phyloP scores from a whole-genome alignment of 2,888 invertebrate genomes.

The Drosophila anceps region DNA sequence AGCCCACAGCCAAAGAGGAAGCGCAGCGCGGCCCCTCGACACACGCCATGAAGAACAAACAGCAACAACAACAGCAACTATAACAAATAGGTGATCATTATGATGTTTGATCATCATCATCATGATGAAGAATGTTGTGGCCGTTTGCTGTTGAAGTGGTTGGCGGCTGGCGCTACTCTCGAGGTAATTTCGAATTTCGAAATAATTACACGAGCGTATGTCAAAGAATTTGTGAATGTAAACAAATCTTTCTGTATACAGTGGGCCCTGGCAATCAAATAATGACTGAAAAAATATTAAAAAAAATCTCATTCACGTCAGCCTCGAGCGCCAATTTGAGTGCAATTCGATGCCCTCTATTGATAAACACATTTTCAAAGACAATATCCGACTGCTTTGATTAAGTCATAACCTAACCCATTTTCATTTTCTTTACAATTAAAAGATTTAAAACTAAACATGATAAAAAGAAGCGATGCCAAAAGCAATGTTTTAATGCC shows the following conservation, averaged over 20 bases:
- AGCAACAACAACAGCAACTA: slow-evolving; percentile 13
- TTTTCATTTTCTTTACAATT: too few species aligned
- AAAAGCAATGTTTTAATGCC: too few species aligned
- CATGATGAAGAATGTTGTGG: slow-evolving; percentile 15
- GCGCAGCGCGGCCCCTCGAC: slow-evolving; percentile 58
- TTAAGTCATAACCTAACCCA: too few species aligned
- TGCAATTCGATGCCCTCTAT: slow-evolving; percentile 15
- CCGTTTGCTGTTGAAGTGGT: slow-evolving; percentile 39
- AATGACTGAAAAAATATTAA: slow-evolving; percentile 19
- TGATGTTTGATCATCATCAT: slow-evolving; percentile 44
- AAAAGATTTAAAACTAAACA: too few species aligned
- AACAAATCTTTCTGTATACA: slow-evolving; percentile 46
- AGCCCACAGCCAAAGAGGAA: slow-evolving; percentile 76
- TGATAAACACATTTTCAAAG: slow-evolving; percentile 6
- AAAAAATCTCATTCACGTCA: slow-evolving; percentile 14
- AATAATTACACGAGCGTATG: slow-evolving; percentile 70
- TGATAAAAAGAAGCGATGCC: too few species aligned
- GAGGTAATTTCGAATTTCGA: slow-evolving; percentile 73
- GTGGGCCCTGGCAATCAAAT: slow-evolving; percentile 39
- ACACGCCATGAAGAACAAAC: slow-evolving; percentile 63
- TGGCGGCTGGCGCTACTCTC: slow-evolving; percentile 44
- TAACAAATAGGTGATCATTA: slow-evolving; percentile 35
- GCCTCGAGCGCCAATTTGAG: slow-evolving; percentile 40
- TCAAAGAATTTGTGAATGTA: slow-evolving; percentile 61
- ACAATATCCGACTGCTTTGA: too few species aligned